These are phyloP conservation scores for Automeris io DNA, from an alignment of 2,888 invertebrate genomes.

Conservation along the genomic window DNA sequence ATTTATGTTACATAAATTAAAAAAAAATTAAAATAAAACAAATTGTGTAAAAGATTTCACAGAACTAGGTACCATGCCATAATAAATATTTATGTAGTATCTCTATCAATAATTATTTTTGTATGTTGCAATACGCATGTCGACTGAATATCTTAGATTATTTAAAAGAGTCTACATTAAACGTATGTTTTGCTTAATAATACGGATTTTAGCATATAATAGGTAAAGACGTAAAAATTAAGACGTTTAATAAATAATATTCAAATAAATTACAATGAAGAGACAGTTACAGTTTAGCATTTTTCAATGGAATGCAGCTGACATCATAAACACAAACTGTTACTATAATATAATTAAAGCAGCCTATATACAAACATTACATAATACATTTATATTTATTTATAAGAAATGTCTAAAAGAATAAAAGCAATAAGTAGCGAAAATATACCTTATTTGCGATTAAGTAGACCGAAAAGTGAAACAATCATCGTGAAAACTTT, in stretches of 20 bases:
- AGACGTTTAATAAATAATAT: conserved; percentile 21
- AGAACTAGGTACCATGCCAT: neutral
- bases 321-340: conserved; percentile 3
- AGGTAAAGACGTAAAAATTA: conserved; percentile 18
- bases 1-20: too few relatives aligned
- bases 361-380: conserved; percentile 3
- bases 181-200: conserved; percentile 64
- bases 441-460: neutral
- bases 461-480: neutral
- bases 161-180: conserved; percentile 68
- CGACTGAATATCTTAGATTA: conserved; percentile 51
- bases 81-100: neutral
- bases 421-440: neutral
- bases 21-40: too few relatives aligned
- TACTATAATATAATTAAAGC: conserved; percentile 5
- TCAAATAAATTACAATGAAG: conserved; percentile 14
- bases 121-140: conserved; percentile 27
- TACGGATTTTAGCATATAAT: conserved; percentile 44
- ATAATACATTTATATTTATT: conserved; percentile 5
- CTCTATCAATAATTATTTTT: neutral
- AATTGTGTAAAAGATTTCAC: neutral
- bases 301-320: conserved; percentile 10
- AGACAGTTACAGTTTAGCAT: conserved; percentile 12
- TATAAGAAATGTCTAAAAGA: neutral
- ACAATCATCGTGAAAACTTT: neutral